These are phyloP conservation scores for Zosterops hypoxanthus DNA, from an alignment of 2,113 vertebrate genomes.

Conservation along the genomic window DNA sequence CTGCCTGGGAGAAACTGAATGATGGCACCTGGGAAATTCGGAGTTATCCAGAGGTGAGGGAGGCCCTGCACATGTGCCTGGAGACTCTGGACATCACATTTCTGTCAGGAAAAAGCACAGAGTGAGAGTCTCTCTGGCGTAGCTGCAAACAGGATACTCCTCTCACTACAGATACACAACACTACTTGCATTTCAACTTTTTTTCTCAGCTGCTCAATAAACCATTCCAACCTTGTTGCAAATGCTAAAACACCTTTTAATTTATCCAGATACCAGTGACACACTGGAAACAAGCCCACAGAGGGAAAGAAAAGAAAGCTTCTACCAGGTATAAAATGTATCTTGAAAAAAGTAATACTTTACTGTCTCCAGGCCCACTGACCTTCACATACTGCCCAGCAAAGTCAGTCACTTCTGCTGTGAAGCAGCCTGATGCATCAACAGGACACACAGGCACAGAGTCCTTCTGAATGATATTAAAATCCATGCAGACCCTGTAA, in stretches of 20 bases:
- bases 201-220: not conserved
- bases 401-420: constrained; percentile 91
- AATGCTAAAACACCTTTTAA: not conserved
- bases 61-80: not conserved
- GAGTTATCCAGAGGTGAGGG: not conserved
- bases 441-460: constrained; percentile 93
- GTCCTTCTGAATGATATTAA: constrained; percentile 91
- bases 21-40: not conserved
- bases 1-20: not conserved
- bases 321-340: not conserved
- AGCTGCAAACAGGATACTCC: not conserved
- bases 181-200: not conserved
- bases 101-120: not conserved
- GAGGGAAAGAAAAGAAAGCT: not conserved
- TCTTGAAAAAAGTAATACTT: not conserved
- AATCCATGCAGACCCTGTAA: constrained; percentile 92
- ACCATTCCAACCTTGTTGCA: not conserved
- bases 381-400: constrained; percentile 98
- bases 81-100: not conserved
- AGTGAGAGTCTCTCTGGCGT: not conserved
- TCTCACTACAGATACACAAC: not conserved
- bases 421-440: constrained; percentile 93
- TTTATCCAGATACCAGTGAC: not conserved
- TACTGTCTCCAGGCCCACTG: constrained; percentile 10
- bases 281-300: not conserved